Conservation (phyloP, 2,888 invertebrate genomes). For the Pammene fasciana region DNA sequence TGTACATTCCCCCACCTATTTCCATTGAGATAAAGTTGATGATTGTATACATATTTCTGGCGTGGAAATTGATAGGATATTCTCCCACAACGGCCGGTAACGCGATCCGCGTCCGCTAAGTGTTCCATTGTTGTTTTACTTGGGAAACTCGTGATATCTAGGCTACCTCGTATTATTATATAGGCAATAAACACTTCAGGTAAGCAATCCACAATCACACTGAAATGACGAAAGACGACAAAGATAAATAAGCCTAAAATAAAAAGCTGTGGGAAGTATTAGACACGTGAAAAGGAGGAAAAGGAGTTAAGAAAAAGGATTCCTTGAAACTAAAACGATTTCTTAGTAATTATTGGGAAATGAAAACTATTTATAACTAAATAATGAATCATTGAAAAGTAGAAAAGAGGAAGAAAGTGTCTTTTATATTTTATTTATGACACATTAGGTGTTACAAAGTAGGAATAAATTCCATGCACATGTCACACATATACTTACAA, state of each 20-base stretch:
- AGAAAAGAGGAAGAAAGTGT: too few species aligned
- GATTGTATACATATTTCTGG: conserved; percentile 1
- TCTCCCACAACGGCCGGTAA: conserved; percentile 30
- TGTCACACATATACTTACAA: too few species aligned
- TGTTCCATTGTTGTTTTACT: conserved; percentile 39
- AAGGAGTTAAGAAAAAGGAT: too few species aligned
- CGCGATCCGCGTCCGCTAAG: conserved; percentile 25
- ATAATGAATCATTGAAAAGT: too few species aligned
- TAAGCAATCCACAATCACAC: conserved; percentile 4
- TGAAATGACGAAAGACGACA: neutral
- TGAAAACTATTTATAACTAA: too few species aligned
- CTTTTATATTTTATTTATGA: too few species aligned
- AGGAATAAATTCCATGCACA: too few species aligned
- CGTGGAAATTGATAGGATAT: conserved; percentile 21
- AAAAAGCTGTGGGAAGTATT: neutral
- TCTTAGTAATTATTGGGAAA: neutral
- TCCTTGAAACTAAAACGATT: neutral
- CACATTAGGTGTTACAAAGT: too few species aligned
- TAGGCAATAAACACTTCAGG: conserved; percentile 5
- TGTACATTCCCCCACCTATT: neutral
- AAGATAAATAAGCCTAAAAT: neutral
- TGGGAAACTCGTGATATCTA: conserved; percentile 21
- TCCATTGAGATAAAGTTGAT: neutral
- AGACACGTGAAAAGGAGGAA: neutral
- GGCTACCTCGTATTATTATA: conserved; percentile 1